A percentile compares a stretch with the other conserved stretches of the same genome.
These are phyloP conservation scores for Drepana arcuata DNA, from an alignment of 1,140 invertebrate genomes.

Conservation along the genomic window DNA sequence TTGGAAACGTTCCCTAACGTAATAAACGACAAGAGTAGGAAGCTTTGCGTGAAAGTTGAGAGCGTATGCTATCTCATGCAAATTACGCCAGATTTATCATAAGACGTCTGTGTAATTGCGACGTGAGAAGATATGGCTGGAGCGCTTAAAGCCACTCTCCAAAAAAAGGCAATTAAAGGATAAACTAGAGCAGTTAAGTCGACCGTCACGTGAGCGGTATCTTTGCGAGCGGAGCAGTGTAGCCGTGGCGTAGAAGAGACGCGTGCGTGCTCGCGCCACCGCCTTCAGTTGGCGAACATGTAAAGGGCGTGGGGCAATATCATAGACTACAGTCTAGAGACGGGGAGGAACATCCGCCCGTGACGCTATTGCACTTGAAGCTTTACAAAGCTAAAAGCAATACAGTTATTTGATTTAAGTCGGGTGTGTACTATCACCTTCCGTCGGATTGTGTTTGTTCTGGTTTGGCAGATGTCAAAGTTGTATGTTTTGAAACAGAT, in stretches of 20 bases:
- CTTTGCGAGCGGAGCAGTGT: conserved; percentile 15
- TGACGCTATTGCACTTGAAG: conserved; percentile 67
- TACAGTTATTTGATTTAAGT: conserved; percentile 72
- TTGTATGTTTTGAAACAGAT: conserved; percentile 66
- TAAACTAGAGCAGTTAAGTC: conserved; percentile 63
- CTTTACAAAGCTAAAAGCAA: conserved; percentile 68
- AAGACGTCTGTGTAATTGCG: conserved; percentile 69
- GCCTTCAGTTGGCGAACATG: conserved; percentile 50
- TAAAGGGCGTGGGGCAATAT: conserved; percentile 68
- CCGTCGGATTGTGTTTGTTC: conserved; percentile 63
- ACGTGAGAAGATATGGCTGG: conserved; percentile 68
- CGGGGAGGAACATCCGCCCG: conserved; percentile 55
- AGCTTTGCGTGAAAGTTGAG: conserved; percentile 65
- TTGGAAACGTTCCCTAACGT: conserved; percentile 63
- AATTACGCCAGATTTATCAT: conserved; percentile 72
- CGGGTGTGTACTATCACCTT: conserved; percentile 58
- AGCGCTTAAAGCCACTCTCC: conserved; percentile 53
- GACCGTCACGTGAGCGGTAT: conserved; percentile 46
- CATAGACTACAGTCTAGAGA: conserved; percentile 61
- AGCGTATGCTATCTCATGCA: conserved; percentile 71
- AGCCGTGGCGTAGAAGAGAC: conserved; percentile 10
- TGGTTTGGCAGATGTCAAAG: conserved; percentile 69
- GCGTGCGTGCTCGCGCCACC: conserved; percentile 31
- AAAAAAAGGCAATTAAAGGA: conserved; percentile 72
- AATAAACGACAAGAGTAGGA: conserved; percentile 67